Percentiles rank a stretch among this genome's conserved stretches.
phyloP scores from a whole-genome alignment of 2,888 invertebrate species.

The Nysson spinosus region DNA sequence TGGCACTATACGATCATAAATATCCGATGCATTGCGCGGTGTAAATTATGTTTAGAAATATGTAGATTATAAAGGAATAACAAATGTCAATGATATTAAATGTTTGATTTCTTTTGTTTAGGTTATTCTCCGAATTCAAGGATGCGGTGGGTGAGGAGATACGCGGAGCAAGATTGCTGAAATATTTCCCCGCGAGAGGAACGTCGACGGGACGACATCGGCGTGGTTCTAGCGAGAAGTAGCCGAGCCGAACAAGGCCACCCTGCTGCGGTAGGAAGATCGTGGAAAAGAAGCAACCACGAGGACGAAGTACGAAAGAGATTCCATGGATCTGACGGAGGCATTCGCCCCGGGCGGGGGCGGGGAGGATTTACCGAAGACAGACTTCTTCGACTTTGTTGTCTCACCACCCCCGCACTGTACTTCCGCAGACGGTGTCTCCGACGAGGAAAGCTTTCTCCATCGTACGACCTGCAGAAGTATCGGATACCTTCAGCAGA shows the following conservation, averaged over 20 bases:
- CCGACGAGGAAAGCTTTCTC: constrained; percentile 81
- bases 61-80: neutral
- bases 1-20: too few species aligned
- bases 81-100: too few species aligned
- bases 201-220: constrained; percentile 2
- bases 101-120: constrained; percentile 16
- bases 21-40: too few species aligned
- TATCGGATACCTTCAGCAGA: constrained; percentile 68
- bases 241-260: constrained; percentile 8
- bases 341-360: constrained; percentile 82
- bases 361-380: constrained; percentile 87
- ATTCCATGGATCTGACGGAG: constrained; percentile 89
- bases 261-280: neutral
- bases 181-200: neutral
- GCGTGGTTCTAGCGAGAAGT: neutral
- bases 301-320: constrained; percentile 29
- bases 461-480: constrained; percentile 75
- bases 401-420: constrained; percentile 82
- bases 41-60: neutral
- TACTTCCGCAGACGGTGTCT: constrained; percentile 79
- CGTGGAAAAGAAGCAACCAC: constrained; percentile 9
- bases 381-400: constrained; percentile 93
- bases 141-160: constrained; percentile 65
- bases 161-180: constrained; percentile 53
- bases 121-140: constrained; percentile 48